A percentile compares a stretch with the other conserved stretches of the same genome.
Evolutionary conservation across 2,797 vertebrate genomes (phyloP).

Genomic region (Sardinella longiceps): DNA sequence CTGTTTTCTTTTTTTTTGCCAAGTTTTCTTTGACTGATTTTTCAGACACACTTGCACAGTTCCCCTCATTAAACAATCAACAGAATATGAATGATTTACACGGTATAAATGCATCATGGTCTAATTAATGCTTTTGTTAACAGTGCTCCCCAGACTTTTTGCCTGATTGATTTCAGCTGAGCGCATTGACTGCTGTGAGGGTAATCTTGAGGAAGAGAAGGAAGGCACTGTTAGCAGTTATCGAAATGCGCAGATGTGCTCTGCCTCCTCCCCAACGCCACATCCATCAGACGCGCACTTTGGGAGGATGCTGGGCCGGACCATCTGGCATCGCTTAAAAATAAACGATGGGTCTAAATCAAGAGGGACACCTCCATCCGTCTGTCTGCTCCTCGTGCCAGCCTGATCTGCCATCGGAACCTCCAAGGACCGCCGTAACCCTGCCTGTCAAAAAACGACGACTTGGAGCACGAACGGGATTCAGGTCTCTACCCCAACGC

Average conservation of each 20-base stretch:
- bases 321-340: slow-evolving; percentile 79
- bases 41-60: background rate
- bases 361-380: slow-evolving; percentile 63
- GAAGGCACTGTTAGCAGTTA: slow-evolving; percentile 56
- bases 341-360: slow-evolving; percentile 75
- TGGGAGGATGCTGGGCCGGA: slow-evolving; percentile 71
- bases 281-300: slow-evolving; percentile 76
- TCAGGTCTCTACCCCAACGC: background rate
- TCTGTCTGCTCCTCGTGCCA: slow-evolving; percentile 71
- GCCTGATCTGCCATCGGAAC: slow-evolving; percentile 34
- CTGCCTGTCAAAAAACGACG: slow-evolving; percentile 9
- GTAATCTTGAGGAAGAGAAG: slow-evolving; percentile 15
- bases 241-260: slow-evolving; percentile 73
- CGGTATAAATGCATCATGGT: slow-evolving; percentile 8
- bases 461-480: background rate
- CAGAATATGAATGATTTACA: slow-evolving; percentile 22
- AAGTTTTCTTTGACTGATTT: slow-evolving; percentile 5
- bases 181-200: background rate
- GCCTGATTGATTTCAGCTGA: slow-evolving; percentile 17
- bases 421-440: background rate
- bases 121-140: slow-evolving; percentile 33
- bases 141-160: slow-evolving; percentile 59
- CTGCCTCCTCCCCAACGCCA: slow-evolving; percentile 66
- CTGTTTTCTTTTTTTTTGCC: background rate
- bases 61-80: slow-evolving; percentile 24